Percentiles rank a stretch among this genome's conserved stretches.
Evolutionary conservation across 2,888 invertebrate species (phyloP).

Genomic region (Eupeodes latifasciatus): DNA sequence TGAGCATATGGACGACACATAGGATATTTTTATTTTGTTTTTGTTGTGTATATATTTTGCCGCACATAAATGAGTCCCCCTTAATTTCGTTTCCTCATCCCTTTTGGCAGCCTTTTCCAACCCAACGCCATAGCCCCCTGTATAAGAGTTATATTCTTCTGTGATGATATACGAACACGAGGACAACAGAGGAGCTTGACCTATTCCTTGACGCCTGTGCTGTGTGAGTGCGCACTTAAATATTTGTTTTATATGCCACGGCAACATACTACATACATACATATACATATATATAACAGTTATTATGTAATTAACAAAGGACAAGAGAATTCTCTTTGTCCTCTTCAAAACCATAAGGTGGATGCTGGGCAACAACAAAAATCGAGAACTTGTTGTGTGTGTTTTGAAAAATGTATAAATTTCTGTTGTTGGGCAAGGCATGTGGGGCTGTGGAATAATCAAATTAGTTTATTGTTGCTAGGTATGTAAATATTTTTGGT

Average conservation of each 20-base stretch:
- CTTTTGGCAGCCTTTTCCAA: no score
- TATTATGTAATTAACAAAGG: conserved; percentile 59
- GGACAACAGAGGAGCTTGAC: conserved; percentile 61
- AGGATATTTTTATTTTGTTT: not conserved
- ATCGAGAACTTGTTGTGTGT: not conserved
- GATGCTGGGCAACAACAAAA: conserved; percentile 2
- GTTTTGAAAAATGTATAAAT: not conserved
- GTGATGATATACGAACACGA: conserved; percentile 6
- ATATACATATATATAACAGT: conserved; percentile 7
- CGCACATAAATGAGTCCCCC: conserved; percentile 8
- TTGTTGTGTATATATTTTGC: not conserved
- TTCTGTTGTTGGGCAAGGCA: not conserved
- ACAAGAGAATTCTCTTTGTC: conserved; percentile 38
- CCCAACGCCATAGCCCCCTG: no score
- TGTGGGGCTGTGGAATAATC: not conserved
- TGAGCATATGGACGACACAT: conserved; percentile 19
- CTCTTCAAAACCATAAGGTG: not conserved
- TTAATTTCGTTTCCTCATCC: not conserved
- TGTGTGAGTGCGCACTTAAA: conserved; percentile 50
- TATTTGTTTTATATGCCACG: conserved; percentile 32
- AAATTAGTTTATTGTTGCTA: conserved; percentile 2
- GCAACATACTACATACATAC: not conserved
- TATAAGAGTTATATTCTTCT: not conserved
- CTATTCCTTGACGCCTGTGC: conserved; percentile 54
- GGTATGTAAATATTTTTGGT: not conserved